These are phyloP conservation scores for Plutomurus gul DNA, from an alignment of 1,140 invertebrate genomes.

Conservation along the genomic window DNA sequence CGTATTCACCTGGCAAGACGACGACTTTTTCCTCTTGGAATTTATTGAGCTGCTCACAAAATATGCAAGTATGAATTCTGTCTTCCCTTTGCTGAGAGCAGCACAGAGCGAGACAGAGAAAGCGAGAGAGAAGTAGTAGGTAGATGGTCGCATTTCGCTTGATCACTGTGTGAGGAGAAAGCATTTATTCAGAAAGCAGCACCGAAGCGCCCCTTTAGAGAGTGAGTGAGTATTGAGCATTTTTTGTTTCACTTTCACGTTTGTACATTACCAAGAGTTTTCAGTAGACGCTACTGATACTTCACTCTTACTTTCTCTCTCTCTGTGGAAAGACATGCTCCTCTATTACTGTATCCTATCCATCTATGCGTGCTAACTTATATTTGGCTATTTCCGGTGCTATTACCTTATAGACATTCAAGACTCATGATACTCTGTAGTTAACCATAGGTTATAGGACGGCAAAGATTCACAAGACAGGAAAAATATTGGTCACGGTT, in stretches of 20 bases:
- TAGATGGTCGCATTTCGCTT: too few species aligned
- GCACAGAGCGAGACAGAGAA: too few species aligned
- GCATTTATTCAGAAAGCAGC: conserved; percentile 1
- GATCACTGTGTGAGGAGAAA: background rate
- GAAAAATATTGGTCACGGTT: conserved; percentile 25
- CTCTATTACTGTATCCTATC: too few species aligned
- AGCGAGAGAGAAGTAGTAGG: background rate
- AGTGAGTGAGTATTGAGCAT: background rate
- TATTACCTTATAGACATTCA: too few species aligned
- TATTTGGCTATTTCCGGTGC: too few species aligned
- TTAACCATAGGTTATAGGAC: background rate
- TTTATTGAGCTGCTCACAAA: background rate
- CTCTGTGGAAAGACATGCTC: too few species aligned
- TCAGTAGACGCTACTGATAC: too few species aligned
- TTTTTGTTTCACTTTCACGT: background rate
- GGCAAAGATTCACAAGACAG: background rate
- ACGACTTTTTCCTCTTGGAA: conserved; percentile 19
- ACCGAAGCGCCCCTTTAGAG: background rate
- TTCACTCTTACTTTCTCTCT: too few species aligned
- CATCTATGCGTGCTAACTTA: too few species aligned
- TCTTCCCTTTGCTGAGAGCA: too few species aligned
- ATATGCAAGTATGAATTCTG: conserved; percentile 3
- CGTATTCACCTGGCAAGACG: conserved; percentile 12
- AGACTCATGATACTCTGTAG: background rate
- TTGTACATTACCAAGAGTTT: background rate